A percentile compares a stretch with the other conserved stretches of the same genome.
Evolutionary conservation across 2,888 invertebrate genomes (phyloP).

Genomic region (Liposcelis brunnea): DNA sequence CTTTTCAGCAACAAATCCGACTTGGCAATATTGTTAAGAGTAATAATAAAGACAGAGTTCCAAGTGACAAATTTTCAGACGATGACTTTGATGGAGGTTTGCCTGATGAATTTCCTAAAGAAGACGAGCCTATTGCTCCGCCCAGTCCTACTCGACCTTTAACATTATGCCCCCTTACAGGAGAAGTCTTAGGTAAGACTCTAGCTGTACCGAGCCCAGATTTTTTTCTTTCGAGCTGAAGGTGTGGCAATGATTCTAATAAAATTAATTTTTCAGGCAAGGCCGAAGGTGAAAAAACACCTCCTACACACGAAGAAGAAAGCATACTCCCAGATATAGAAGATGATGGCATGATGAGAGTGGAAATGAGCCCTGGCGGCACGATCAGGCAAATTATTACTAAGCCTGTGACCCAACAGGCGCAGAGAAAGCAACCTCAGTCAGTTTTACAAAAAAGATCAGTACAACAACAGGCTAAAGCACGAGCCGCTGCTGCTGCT

Average conservation of each 20-base stretch:
- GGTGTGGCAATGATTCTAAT: too few relatives aligned
- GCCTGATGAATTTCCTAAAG: constrained; percentile 40
- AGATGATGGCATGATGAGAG: constrained; percentile 17
- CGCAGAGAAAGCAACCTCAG: background rate
- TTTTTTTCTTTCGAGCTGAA: too few relatives aligned
- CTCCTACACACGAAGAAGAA: constrained; percentile 20
- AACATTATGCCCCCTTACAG: constrained; percentile 52
- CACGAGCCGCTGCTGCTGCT: constrained; percentile 7
- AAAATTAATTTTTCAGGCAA: constrained; percentile 33
- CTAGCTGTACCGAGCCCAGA: too few relatives aligned
- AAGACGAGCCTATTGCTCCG: constrained; percentile 28
- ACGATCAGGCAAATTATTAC: constrained; percentile 38
- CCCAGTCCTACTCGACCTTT: constrained; percentile 50
- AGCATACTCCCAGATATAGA: background rate
- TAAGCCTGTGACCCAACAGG: background rate
- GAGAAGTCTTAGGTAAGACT: constrained; percentile 23
- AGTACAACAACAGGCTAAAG: constrained; percentile 9
- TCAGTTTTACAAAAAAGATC: constrained; percentile 10
- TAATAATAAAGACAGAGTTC: constrained; percentile 26
- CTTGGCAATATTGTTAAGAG: constrained; percentile 11
- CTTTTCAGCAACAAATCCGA: background rate
- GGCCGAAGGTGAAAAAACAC: constrained; percentile 43
- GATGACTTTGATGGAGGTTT: constrained; percentile 39
- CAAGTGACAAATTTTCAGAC: constrained; percentile 21
- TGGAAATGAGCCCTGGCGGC: constrained; percentile 42